Evolutionary conservation across 2,888 invertebrate species (phyloP), one percentile per base, ranked within the genome.

Genomic region (Drosophila rellima): DNA sequence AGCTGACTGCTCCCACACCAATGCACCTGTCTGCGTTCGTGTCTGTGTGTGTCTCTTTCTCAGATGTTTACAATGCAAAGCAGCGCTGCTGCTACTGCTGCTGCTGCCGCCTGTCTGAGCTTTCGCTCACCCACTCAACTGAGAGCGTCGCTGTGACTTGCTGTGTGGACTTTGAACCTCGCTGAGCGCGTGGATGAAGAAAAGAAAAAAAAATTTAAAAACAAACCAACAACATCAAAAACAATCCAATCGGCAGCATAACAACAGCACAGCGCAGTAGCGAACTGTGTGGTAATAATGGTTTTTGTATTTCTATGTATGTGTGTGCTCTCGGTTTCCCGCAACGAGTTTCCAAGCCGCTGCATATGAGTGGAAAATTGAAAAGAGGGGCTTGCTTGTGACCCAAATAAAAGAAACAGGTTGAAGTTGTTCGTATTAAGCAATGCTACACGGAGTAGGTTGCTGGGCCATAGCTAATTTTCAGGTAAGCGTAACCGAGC

Each of bases 91-190:
- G 52, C 40, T 51, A 42, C 33, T 40, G 52, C 47, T 55, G 42
- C 55, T 55, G 33, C 47, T 20, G 23, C n/a, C 20, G 20, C 11
- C 10, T 40, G 63, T 50, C 55, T 35, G 48, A 79, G 76, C 67
- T 61, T 63, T 61, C 29, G 65, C 69, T 67, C 80, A 62, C 70
- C 72, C 78, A 74, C 76, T 61, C 71, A 71, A 63, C 65, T 51
- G 56, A 63, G 62, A 70, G 69, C 61, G 39, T 63, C 68, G 62
- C 52, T 54, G 68, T 54, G 68, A 63, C 67, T 63, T 50, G 56
- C 47, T 69, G 64, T n/a, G 1, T 82, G 87, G 87, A 86, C 85
- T 86, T 86, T 86, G 85, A 79, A 88, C 89, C 71, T 54, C 54
- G 68, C 52, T 71, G 56, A 67, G 65, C 74, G 65, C 66, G 67